Conservation (phyloP, 2,888 invertebrate genomes). For the Papilio elwesi region DNA sequence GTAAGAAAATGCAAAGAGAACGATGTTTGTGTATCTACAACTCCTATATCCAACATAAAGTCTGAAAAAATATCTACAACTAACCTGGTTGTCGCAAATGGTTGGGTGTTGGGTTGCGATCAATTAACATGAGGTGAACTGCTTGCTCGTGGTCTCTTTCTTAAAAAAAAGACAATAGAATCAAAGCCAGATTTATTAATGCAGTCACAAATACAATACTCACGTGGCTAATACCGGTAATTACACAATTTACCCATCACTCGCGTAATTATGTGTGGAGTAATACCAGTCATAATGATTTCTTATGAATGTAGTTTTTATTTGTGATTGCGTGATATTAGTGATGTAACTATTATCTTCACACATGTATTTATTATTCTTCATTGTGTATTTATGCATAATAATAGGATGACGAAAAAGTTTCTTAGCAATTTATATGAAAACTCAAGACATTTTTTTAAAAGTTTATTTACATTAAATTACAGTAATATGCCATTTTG, state of each 20-base stretch:
- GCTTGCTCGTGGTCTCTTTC: no score
- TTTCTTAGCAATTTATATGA: no score
- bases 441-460: no score
- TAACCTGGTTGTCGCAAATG: no score
- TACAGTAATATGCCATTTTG: no score
- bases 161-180: not conserved
- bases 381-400: not conserved
- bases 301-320: not conserved
- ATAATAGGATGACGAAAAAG: not conserved
- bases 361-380: not conserved
- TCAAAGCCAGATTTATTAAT: not conserved
- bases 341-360: not conserved
- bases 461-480: no score
- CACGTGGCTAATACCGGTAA: slow-evolving; percentile 1
- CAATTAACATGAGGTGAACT: no score
- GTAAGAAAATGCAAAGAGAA: no score
- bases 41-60: no score
- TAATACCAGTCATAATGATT: not conserved
- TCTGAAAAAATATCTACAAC: no score
- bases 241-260: slow-evolving; percentile 5
- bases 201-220: not conserved
- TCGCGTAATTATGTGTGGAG: not conserved
- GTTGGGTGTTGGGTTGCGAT: no score
- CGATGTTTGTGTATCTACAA: no score
- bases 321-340: slow-evolving; percentile 16